A percentile compares a stretch with the other conserved stretches of the same genome.
These are phyloP conservation scores for Albula goreensis DNA, from an alignment of 2,113 vertebrate species.

Conservation along the genomic window DNA sequence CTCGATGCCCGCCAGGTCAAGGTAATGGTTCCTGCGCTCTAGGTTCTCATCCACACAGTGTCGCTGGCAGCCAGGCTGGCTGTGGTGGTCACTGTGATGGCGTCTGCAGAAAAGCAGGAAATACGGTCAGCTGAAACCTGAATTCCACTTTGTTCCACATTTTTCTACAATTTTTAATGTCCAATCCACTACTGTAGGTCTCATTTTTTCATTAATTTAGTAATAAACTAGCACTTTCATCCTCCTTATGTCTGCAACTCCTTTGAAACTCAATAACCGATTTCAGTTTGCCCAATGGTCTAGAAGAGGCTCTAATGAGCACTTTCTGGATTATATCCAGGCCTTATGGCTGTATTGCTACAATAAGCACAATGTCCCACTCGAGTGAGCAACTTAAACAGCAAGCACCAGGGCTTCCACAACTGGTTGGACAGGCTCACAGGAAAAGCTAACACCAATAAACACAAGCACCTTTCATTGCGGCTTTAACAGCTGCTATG, in stretches of 20 bases:
- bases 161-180: not conserved
- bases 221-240: too few species aligned
- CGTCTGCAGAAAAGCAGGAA: constrained; percentile 74
- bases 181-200: not conserved
- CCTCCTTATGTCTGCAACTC: too few species aligned
- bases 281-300: not conserved
- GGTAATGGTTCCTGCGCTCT: constrained; percentile 98
- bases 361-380: not conserved
- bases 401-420: not conserved
- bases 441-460: not conserved
- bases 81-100: constrained; percentile 85
- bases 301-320: not conserved
- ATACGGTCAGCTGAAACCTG: not conserved
- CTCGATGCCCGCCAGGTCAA: constrained; percentile 97
- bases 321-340: too few species aligned
- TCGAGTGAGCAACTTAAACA: too few species aligned
- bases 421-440: not conserved
- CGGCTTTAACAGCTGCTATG: not conserved
- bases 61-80: constrained; percentile 84
- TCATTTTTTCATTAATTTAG: not conserved
- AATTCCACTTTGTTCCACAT: not conserved
- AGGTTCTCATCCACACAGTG: constrained; percentile 97
- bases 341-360: not conserved
- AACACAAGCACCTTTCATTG: not conserved
- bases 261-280: too few species aligned